Conservation (phyloP, 1,140 invertebrate genomes). For the Ridgeia piscesae region DNA sequence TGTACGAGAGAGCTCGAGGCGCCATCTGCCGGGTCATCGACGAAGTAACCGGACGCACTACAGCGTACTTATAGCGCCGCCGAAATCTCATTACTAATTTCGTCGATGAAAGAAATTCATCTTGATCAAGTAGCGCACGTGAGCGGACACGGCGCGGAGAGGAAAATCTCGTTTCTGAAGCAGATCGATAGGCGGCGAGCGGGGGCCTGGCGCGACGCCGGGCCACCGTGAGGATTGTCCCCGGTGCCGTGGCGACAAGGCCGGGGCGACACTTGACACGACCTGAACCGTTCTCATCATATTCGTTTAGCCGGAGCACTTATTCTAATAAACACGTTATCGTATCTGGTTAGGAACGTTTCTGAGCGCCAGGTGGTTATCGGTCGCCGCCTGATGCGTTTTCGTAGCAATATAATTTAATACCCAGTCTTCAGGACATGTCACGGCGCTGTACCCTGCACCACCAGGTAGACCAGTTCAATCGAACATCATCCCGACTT, state of each 20-base stretch:
- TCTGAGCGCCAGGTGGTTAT: not conserved
- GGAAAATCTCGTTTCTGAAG: not conserved
- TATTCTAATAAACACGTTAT: not conserved
- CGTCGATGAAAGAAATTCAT: not conserved
- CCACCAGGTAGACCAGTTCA: no score
- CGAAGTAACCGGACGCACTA: not conserved
- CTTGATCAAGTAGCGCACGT: not conserved
- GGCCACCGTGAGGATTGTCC: not conserved
- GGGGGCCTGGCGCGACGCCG: not conserved
- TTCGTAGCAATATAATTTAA: not conserved
- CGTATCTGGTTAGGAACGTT: not conserved
- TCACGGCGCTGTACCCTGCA: no score
- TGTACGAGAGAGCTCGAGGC: not conserved
- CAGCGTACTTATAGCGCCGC: not conserved
- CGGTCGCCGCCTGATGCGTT: not conserved
- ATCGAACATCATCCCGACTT: no score
- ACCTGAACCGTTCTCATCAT: not conserved
- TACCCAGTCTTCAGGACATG: no score
- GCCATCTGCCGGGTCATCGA: not conserved
- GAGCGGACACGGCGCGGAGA: not conserved
- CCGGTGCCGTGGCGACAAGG: not conserved
- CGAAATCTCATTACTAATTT: not conserved
- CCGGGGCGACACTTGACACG: not conserved
- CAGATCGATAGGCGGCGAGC: not conserved
- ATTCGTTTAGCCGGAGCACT: not conserved